Conservation (phyloP, 2,113 vertebrate species). For the Bothrops jararaca region DNA sequence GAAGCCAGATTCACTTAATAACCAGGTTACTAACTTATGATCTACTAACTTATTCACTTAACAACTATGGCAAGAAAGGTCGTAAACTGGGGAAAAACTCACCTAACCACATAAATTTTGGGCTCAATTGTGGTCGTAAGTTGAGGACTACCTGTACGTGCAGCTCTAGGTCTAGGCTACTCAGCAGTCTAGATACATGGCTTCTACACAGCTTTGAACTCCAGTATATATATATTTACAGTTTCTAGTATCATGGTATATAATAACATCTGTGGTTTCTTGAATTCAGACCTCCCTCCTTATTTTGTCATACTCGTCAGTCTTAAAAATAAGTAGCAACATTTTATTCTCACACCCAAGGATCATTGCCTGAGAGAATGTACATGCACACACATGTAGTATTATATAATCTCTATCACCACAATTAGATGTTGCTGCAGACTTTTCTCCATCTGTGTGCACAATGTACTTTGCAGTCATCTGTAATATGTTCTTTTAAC, state of each 20-base stretch:
- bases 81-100: too few relatives aligned
- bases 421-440: background rate
- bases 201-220: background rate
- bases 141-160: background rate
- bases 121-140: too few relatives aligned
- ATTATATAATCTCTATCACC: background rate
- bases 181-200: background rate
- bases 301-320: background rate
- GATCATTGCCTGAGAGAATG: background rate
- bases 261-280: background rate
- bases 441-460: background rate
- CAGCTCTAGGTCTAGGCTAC: background rate
- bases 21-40: too few relatives aligned
- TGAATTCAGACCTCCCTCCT: background rate
- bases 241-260: background rate
- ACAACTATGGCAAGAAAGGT: too few relatives aligned
- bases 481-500: background rate
- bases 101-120: too few relatives aligned
- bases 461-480: background rate
- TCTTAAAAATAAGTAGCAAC: background rate
- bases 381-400: background rate
- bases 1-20: too few relatives aligned
- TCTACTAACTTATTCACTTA: too few relatives aligned
- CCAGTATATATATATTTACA: background rate
- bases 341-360: conserved; percentile 1